phyloP scores from a whole-genome alignment of 2,888 invertebrate genomes.

The Drosophila mimetica region DNA sequence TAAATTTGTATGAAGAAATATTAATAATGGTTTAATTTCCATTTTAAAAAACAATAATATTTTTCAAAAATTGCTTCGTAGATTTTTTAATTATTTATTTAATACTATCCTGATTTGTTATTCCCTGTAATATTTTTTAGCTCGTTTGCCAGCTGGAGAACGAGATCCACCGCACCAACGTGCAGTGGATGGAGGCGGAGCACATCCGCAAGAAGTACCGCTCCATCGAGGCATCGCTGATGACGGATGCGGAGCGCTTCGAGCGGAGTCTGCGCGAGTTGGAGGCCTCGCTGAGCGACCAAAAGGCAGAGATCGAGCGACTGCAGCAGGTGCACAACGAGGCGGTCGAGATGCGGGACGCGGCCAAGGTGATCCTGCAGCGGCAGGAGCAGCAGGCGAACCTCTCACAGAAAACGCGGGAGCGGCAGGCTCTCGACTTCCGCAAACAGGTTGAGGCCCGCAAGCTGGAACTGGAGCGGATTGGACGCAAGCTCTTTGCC shows the following conservation, averaged over 20 bases:
- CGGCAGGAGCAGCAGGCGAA: slow-evolving; percentile 90
- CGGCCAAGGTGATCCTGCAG: slow-evolving; percentile 88
- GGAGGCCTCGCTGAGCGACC: slow-evolving; percentile 88
- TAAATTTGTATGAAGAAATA: no score
- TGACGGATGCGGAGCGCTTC: slow-evolving; percentile 90
- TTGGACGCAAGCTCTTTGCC: slow-evolving; percentile 91
- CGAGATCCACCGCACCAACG: slow-evolving; percentile 91
- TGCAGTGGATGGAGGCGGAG: slow-evolving; percentile 93
- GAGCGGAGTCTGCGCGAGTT: slow-evolving; percentile 89
- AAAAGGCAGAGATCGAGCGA: slow-evolving; percentile 90
- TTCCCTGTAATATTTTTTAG: slow-evolving; percentile 78
- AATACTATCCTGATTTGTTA: no score
- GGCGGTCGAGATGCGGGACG: slow-evolving; percentile 89
- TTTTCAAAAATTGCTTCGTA: no score
- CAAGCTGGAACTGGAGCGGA: slow-evolving; percentile 89
- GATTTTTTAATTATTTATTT: no score
- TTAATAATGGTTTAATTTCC: no score
- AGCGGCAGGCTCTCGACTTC: slow-evolving; percentile 87
- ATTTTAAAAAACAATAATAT: background rate
- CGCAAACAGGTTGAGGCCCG: slow-evolving; percentile 90
- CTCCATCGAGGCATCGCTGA: slow-evolving; percentile 88
- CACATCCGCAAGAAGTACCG: slow-evolving; percentile 91
- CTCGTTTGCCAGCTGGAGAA: slow-evolving; percentile 90
- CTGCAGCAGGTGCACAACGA: slow-evolving; percentile 90
- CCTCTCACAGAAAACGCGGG: slow-evolving; percentile 88